Base-by-base conservation (phyloP, 2,888 invertebrate species). In the Thymelicus acteon region DNA sequence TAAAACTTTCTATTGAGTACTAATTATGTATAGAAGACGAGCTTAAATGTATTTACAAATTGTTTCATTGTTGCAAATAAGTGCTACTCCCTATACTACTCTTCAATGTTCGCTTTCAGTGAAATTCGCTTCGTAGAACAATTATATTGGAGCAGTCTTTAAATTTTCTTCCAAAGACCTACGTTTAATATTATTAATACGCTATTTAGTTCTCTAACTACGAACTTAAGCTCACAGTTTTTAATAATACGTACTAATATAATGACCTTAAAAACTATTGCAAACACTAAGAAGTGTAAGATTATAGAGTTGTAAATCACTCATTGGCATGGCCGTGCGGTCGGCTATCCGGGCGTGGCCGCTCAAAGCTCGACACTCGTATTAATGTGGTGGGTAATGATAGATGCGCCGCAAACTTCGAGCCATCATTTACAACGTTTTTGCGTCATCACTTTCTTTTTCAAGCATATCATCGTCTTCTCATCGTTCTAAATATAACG, bases 201-300 rank as follows among this genome's bases (percentile, higher is more conserved):
- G 19, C 19, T 19, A 19, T 19, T 19, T 12, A 12, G 4, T 44
- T 44, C 2, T 44, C 10, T 39, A 7, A 39, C 58, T 2, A 12
- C 15, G 10, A 58, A 39, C 7, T n/a, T 6, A n/a, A 10, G 8
- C n/a, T 6, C 6, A 31, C 13, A 8, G 15, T 15, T 39, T 40
- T 60, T 60, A 60, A 60, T 60, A 40, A 40, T 15, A 40, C 15
- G 5, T 60, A n/a, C 13, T 13, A 60, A 60, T 60, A 6, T 13
- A 60, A 60, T 60, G 40, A 10, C 2, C 10, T 7, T 39, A 39
- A 31, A 39, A 58, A 58, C 37, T 39, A 58, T 37, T 58, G 37
- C 58, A 60, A 60, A 60, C 19, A 58, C n/a, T 58, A 58, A 58
- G 39, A 39, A n/a, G 40, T 60, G 60, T 60, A 72, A 65, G 61